Conservation (phyloP, 2,113 vertebrate species). For the Grammomys dolichurus region DNA sequence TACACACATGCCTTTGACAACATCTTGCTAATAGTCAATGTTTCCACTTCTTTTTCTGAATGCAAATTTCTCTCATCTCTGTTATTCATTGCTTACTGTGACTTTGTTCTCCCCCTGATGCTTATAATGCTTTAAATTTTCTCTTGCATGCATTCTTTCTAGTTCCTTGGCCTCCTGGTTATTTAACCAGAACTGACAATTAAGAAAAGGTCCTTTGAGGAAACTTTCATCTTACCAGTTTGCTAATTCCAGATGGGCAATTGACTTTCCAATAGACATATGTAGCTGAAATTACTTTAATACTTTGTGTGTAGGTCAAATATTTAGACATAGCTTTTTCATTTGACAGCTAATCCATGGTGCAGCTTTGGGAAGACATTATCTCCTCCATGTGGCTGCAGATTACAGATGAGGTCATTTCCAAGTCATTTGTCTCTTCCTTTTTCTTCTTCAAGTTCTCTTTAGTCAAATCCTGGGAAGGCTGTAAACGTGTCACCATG, state of each 20-base stretch:
- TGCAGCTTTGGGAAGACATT: constrained; percentile 59
- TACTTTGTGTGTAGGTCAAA: constrained; percentile 64
- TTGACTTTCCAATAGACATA: constrained; percentile 57
- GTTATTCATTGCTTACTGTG: constrained; percentile 55
- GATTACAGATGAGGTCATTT: constrained; percentile 74
- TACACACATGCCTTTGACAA: background rate
- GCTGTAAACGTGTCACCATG: constrained; percentile 13
- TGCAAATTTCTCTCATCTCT: constrained; percentile 50
- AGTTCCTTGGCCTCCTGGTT: constrained; percentile 25
- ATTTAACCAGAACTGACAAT: constrained; percentile 70
- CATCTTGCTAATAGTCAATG: background rate
- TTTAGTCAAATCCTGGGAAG: constrained; percentile 64
- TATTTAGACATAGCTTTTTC: constrained; percentile 71
- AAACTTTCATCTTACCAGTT: constrained; percentile 56
- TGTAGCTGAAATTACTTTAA: constrained; percentile 70
- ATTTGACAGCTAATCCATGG: constrained; percentile 77
- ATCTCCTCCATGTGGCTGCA: constrained; percentile 59
- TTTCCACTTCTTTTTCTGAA: constrained; percentile 25
- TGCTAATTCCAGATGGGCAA: constrained; percentile 68
- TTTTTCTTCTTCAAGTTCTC: constrained; percentile 56
- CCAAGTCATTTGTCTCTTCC: constrained; percentile 74
- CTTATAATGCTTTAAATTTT: constrained; percentile 57
- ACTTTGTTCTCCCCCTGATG: background rate
- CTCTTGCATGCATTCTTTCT: background rate
- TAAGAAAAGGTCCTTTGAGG: constrained; percentile 58